Percentiles rank a stretch among this genome's conserved stretches.
phyloP scores from a whole-genome alignment of 2,888 invertebrate genomes.

The Drosophila koepferae region DNA sequence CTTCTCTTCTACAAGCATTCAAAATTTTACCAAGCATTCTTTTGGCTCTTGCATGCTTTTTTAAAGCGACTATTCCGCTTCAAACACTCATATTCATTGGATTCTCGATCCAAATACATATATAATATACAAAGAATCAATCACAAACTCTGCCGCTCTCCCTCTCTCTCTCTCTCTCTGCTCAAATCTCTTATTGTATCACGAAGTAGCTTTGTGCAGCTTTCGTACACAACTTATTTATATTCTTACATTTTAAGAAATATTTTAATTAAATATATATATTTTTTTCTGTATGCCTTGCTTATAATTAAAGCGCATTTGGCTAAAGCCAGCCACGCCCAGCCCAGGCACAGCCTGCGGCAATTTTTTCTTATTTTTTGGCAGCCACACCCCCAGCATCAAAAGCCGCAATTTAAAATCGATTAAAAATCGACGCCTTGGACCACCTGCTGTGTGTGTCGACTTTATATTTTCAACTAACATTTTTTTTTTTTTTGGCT shows the following conservation, averaged over 20 bases:
- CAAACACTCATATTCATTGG: background rate
- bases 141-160: background rate
- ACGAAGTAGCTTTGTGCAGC: fast-evolving
- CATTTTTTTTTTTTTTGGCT: background rate
- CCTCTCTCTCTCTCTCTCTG: too few relatives aligned
- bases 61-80: background rate
- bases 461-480: slow-evolving; percentile 1
- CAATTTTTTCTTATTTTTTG: slow-evolving; percentile 15
- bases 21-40: background rate
- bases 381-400: slow-evolving; percentile 29
- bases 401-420: slow-evolving; percentile 69
- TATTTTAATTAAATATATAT: background rate
- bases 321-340: slow-evolving; percentile 33
- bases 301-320: slow-evolving; percentile 21
- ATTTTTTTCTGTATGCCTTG: background rate
- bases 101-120: background rate
- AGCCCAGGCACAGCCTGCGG: slow-evolving; percentile 8
- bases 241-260: background rate
- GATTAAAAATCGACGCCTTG: slow-evolving; percentile 66
- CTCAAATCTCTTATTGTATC: background rate
- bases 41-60: background rate
- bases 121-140: background rate
- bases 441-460: slow-evolving; percentile 67
- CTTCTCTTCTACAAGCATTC: background rate
- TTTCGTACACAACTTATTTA: background rate